These are phyloP conservation scores for Dryadula phaetusa DNA, from an alignment of 2,888 invertebrate genomes.

Conservation along the genomic window DNA sequence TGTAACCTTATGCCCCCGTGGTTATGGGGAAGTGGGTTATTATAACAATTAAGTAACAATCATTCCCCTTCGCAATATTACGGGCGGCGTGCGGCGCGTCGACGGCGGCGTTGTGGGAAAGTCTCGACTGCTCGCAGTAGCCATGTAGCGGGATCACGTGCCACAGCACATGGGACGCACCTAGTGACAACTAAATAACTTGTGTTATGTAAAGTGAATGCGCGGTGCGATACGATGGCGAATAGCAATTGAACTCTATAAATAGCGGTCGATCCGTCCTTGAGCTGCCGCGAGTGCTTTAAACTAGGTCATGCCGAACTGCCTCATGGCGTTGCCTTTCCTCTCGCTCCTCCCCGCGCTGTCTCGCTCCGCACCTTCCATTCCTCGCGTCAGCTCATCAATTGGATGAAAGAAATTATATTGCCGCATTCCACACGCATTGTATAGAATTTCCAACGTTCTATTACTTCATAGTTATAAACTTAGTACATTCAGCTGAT, in stretches of 20 bases:
- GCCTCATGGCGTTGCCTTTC: slow-evolving; percentile 63
- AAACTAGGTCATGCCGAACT: slow-evolving; percentile 79
- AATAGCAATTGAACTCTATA: slow-evolving; percentile 78
- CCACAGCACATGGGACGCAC: slow-evolving; percentile 52
- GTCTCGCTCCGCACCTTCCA: slow-evolving; percentile 31
- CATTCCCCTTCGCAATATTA: slow-evolving; percentile 53
- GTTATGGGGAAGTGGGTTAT: slow-evolving; percentile 64
- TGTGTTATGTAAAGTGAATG: slow-evolving; percentile 79
- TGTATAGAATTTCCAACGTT: slow-evolving; percentile 50
- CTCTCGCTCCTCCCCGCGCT: slow-evolving; percentile 56
- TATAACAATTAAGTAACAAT: slow-evolving; percentile 53
- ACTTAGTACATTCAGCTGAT: slow-evolving; percentile 27
- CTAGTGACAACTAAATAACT: slow-evolving; percentile 65
- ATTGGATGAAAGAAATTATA: slow-evolving; percentile 50
- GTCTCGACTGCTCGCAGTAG: slow-evolving; percentile 54
- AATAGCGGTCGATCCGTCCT: slow-evolving; percentile 83
- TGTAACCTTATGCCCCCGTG: slow-evolving; percentile 52
- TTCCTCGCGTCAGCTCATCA: slow-evolving; percentile 50
- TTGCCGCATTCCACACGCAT: slow-evolving; percentile 56
- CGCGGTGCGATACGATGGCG: slow-evolving; percentile 71
- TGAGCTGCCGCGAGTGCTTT: slow-evolving; percentile 76
- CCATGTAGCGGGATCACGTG: slow-evolving; percentile 59
- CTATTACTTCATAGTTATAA: slow-evolving; percentile 37
- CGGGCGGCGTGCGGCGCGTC: slow-evolving; percentile 47
- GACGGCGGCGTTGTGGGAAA: slow-evolving; percentile 66